Base-by-base conservation (phyloP, 2,113 vertebrate species). In the Rhinoderma darwinii region DNA sequence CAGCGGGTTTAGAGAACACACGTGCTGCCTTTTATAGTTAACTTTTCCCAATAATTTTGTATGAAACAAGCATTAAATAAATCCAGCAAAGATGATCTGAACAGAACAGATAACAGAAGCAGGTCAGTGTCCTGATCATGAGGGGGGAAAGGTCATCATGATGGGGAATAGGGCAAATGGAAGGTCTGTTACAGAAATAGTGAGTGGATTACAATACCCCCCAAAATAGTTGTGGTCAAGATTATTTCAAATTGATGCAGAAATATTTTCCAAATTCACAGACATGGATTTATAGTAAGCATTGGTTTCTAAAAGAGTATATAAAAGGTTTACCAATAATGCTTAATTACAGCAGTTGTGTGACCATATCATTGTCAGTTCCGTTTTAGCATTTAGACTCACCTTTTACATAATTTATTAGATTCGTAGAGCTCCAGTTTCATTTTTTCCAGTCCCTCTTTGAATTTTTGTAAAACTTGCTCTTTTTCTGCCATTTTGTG, bases 361-460 rank as follows among this genome's bases (percentile, higher is more conserved):
- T n/a, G n/a, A n/a, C n/a, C n/a, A n/a, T n/a, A n/a, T n/a, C n/a
- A n/a, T n/a, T n/a, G n/a, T n/a, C n/a, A n/a, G n/a, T n/a, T n/a
- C n/a, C 8, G 20, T 39, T 39, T 72, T 72, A 72, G 35, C 7
- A 35, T 9, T 72, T 37, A 37, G 20, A 25, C 44, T 86, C 88
- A 99, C 98, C 97, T 95, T 90, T 96, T 97, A 88, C 94, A 92
- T 89, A 95, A 92, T 51, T 93, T 93, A 27, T 84, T 93, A 87
- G 43, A 93, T 89, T 94, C 92, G 81, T 93, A 91, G 88, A 97
- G 92, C 63, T 97, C 95, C 0, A 92, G 90, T 91, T 95, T 94
- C 89, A 98, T 89, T 12, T 89, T 84, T 87, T 90, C 94, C 88
- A 95, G 94, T 86, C 96, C 93, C 63, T 96, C 94, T 73, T 92